Conservation (phyloP, 2,797 vertebrate genomes). For the Takifugu ocellatus region DNA sequence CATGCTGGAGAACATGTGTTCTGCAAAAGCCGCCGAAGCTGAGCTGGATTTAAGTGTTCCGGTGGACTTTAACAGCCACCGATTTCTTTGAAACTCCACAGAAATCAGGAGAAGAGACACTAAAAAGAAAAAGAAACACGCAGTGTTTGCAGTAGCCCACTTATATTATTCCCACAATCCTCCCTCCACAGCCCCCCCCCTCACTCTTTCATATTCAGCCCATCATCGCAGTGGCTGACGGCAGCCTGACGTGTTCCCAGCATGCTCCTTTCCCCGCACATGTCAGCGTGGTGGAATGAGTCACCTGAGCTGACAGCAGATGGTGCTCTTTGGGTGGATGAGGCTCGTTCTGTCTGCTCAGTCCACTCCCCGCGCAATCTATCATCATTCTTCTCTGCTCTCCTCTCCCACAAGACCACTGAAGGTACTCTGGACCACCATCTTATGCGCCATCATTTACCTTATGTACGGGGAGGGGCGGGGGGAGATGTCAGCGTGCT, state of each 20-base stretch:
- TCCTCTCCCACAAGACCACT: slow-evolving; percentile 58
- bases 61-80: too few relatives aligned
- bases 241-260: slow-evolving; percentile 63
- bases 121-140: slow-evolving; percentile 22
- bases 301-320: slow-evolving; percentile 78
- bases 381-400: slow-evolving; percentile 72
- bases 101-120: too few relatives aligned
- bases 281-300: slow-evolving; percentile 64
- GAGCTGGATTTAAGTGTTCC: too few relatives aligned
- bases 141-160: slow-evolving; percentile 26
- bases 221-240: slow-evolving; percentile 45
- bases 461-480: slow-evolving; percentile 40
- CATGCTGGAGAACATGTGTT: slow-evolving; percentile 33
- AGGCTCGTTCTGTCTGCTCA: slow-evolving; percentile 57
- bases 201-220: slow-evolving; percentile 47
- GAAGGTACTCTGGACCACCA: slow-evolving; percentile 71
- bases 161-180: slow-evolving; percentile 27
- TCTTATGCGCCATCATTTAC: slow-evolving; percentile 73
- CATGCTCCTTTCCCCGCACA: slow-evolving; percentile 57
- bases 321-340: slow-evolving; percentile 81
- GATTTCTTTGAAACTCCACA: too few relatives aligned
- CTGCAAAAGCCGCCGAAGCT: too few relatives aligned
- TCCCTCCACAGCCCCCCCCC: slow-evolving; percentile 13
- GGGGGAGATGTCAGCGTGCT: slow-evolving; percentile 59
- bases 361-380: slow-evolving; percentile 64